Conservation (phyloP, 1,140 invertebrate genomes). For the Macrotrachela quadricornifera region DNA sequence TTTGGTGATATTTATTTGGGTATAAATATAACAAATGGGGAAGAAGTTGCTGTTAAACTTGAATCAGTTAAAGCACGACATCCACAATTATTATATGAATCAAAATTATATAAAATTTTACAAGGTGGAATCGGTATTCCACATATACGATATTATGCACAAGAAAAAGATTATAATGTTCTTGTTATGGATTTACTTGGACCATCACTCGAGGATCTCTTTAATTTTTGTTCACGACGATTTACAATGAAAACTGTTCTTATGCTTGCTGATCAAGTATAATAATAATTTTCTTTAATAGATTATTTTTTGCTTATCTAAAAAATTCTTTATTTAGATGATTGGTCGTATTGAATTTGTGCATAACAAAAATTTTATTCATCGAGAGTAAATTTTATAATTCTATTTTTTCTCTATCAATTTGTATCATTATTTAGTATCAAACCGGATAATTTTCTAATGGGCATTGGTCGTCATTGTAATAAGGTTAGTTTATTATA, state of each 20-base stretch:
- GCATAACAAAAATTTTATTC: slow-evolving; percentile 44
- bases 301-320: neutral
- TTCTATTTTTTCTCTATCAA: no score
- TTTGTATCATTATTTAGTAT: slow-evolving; percentile 11
- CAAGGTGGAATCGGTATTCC: slow-evolving; percentile 85
- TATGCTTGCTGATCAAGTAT: slow-evolving; percentile 70
- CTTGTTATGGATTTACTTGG: slow-evolving; percentile 88
- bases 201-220: slow-evolving; percentile 80
- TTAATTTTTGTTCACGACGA: slow-evolving; percentile 80
- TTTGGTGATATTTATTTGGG: slow-evolving; percentile 97
- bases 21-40: slow-evolving; percentile 82
- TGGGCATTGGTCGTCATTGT: slow-evolving; percentile 78
- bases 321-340: slow-evolving; percentile 24
- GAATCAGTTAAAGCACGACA: slow-evolving; percentile 74
- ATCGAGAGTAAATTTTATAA: slow-evolving; percentile 22
- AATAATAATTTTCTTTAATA: neutral
- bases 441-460: slow-evolving; percentile 35
- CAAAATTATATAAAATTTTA: slow-evolving; percentile 59
- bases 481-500: slow-evolving; percentile 44
- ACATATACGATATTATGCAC: slow-evolving; percentile 71
- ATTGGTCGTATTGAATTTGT: slow-evolving; percentile 41
- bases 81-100: slow-evolving; percentile 83
- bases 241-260: slow-evolving; percentile 93
- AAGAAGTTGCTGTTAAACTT: slow-evolving; percentile 89
- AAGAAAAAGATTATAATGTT: slow-evolving; percentile 77